Evolutionary conservation across 2,797 vertebrate genomes (phyloP).

Genomic region (Chiroxiphia lanceolata): DNA sequence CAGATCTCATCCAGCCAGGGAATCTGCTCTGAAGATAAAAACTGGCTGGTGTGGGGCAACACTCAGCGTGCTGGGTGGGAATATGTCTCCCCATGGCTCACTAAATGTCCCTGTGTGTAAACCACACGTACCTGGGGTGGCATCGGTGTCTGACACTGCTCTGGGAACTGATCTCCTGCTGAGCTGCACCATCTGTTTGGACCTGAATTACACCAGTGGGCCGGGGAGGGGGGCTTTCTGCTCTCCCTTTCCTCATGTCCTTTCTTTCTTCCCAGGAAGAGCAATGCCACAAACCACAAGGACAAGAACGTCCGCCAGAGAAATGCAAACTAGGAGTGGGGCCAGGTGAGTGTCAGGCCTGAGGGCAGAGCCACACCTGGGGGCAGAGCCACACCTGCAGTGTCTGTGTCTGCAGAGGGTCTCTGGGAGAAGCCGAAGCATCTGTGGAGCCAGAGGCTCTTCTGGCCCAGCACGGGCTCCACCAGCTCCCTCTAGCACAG

Average conservation of each 20-base stretch:
- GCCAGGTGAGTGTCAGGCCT: neutral
- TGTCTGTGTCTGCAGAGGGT: neutral
- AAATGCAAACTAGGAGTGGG: conserved; percentile 86
- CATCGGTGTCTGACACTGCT: fast-evolving
- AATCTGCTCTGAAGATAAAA: neutral
- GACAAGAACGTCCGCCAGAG: conserved; percentile 93
- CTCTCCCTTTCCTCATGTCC: neutral
- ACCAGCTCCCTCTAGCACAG: neutral
- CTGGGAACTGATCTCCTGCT: neutral
- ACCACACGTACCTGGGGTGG: neutral
- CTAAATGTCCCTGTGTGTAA: neutral
- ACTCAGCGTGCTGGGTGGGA: neutral
- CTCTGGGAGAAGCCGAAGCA: neutral
- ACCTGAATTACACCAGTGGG: fast-evolving
- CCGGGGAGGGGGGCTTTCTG: neutral
- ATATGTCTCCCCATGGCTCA: fast-evolving
- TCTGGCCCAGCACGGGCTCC: neutral
- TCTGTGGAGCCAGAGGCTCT: neutral
- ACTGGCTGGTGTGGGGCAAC: neutral
- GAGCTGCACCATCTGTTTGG: neutral
- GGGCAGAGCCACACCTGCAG: neutral
- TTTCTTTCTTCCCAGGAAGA: conserved; percentile 81
- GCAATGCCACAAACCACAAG: conserved; percentile 89
- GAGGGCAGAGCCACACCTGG: neutral
- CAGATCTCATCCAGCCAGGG: neutral